These are phyloP conservation scores for Gasterosteus nipponicus DNA, from an alignment of 2,113 vertebrate species.

Conservation along the genomic window DNA sequence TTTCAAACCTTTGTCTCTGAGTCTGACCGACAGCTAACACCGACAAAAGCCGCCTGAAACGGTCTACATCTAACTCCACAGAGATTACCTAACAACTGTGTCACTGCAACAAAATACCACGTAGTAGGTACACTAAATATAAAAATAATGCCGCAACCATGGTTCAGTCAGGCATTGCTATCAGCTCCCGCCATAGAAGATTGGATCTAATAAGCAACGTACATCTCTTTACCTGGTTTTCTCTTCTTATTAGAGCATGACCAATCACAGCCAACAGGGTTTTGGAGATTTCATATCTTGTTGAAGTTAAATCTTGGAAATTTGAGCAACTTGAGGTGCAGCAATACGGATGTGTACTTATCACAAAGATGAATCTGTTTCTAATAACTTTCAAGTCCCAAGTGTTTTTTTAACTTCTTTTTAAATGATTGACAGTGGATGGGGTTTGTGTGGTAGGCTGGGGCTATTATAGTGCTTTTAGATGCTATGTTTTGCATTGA, in stretches of 20 bases:
- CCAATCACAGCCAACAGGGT: constrained; percentile 46
- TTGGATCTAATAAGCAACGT: constrained; percentile 51
- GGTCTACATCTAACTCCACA: background rate
- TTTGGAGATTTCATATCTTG: constrained; percentile 41
- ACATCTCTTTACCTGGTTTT: constrained; percentile 56
- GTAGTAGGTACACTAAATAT: background rate
- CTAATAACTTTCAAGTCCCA: constrained; percentile 1
- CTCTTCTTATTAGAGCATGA: constrained; percentile 44
- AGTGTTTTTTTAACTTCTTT: background rate
- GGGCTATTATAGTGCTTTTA: background rate
- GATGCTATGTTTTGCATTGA: background rate
- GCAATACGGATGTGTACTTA: background rate
- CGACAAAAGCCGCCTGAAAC: background rate
- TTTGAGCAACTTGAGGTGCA: constrained; percentile 24
- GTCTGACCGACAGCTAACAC: background rate
- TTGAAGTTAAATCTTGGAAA: constrained; percentile 25
- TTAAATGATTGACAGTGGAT: background rate
- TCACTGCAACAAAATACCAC: background rate
- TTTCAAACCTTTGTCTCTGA: background rate
- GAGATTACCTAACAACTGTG: background rate
- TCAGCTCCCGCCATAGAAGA: constrained; percentile 33
- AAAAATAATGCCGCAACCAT: constrained; percentile 8
- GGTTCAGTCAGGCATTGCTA: constrained; percentile 9
- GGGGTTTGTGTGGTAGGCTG: background rate
- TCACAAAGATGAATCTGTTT: constrained; percentile 7